Evolutionary conservation across 1,140 invertebrate genomes (phyloP).

Genomic region (Zaprionus davidi): DNA sequence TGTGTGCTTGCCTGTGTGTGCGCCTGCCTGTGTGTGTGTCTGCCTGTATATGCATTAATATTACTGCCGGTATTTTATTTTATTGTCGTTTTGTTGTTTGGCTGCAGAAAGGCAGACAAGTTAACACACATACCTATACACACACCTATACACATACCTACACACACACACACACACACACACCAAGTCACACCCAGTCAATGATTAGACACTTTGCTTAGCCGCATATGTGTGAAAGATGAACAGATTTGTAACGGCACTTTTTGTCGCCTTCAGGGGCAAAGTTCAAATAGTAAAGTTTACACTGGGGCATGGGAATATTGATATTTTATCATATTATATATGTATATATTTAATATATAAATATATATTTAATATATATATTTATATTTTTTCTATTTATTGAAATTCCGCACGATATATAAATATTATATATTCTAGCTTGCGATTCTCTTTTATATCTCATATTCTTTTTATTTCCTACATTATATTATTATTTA

Average conservation of each 20-base stretch:
- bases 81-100: conserved; percentile 13
- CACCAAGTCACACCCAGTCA: neutral
- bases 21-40: neutral
- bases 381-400: no score
- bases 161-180: conserved; percentile 2
- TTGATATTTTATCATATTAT: neutral
- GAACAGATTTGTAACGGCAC: conserved; percentile 38
- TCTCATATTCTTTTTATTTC: no score
- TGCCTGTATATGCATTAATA: neutral
- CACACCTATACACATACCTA: neutral
- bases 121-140: conserved; percentile 5
- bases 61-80: conserved; percentile 41
- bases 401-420: no score
- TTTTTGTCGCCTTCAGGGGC: conserved; percentile 4
- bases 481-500: no score
- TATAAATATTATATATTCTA: no score
- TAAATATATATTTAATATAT: no score
- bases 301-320: neutral
- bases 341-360: no score
- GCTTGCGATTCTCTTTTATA: no score
- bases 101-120: conserved; percentile 31
- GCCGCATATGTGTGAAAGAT: conserved; percentile 27
- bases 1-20: neutral
- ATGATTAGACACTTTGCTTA: conserved; percentile 19
- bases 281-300: conserved; percentile 34